Conservation (phyloP, 2,113 vertebrate species). For the Bubalus kerabau region DNA sequence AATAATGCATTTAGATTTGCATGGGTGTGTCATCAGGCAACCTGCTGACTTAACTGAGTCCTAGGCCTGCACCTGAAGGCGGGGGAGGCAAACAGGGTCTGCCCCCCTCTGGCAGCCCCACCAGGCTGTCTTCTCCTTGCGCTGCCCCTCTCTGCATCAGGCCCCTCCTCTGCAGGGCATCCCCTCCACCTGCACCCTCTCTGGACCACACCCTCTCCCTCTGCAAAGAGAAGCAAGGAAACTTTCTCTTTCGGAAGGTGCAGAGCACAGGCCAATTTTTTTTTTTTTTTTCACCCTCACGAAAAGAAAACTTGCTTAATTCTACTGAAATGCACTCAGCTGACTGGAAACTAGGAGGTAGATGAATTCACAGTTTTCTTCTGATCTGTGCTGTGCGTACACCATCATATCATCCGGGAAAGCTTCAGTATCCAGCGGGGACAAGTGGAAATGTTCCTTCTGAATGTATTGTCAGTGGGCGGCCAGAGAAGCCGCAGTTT, state of each 20-base stretch:
- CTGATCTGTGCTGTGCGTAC: no score
- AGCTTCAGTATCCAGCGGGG: fast-evolving
- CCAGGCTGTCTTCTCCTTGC: background rate
- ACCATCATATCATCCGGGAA: background rate
- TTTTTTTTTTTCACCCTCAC: background rate
- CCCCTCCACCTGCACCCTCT: background rate
- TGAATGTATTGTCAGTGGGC: fast-evolving
- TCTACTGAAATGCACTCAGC: background rate
- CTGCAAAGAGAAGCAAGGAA: background rate
- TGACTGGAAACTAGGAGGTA: background rate
- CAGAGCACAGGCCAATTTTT: background rate
- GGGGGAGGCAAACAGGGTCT: background rate
- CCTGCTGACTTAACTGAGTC: fast-evolving
- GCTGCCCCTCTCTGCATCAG: background rate
- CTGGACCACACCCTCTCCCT: background rate
- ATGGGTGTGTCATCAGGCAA: fast-evolving
- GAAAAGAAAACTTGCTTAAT: background rate
- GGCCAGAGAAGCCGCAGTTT: fast-evolving
- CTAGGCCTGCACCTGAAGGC: fast-evolving
- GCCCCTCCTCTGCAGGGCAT: background rate
- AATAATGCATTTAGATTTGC: background rate
- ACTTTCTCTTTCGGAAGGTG: background rate
- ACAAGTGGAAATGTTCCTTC: background rate
- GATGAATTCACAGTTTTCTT: background rate
- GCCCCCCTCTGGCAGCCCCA: fast-evolving